A percentile compares a stretch with the other conserved stretches of the same genome.
Evolutionary conservation across 1,140 invertebrate genomes (phyloP).

Genomic region (Philotrypesis tridentata): DNA sequence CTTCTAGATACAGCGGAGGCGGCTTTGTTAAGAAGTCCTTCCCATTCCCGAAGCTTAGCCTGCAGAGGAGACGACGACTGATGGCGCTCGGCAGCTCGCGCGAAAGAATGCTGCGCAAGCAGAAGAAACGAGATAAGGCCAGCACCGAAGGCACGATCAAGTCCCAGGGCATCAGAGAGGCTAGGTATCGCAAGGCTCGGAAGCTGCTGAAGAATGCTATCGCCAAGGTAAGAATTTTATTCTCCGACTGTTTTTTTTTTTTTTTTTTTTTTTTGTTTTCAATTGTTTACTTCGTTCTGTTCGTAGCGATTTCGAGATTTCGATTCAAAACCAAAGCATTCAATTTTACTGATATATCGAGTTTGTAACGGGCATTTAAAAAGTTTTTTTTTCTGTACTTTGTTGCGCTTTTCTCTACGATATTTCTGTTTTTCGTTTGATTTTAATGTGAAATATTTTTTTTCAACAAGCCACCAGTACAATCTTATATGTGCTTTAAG

Average conservation of each 20-base stretch:
- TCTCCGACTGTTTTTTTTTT: neutral
- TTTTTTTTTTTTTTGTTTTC: neutral
- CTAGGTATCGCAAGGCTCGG: constrained; percentile 72
- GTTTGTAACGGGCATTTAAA: too few relatives aligned
- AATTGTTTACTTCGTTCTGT: neutral
- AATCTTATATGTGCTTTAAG: constrained; percentile 48
- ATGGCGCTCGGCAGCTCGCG: constrained; percentile 70
- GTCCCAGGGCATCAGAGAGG: constrained; percentile 65
- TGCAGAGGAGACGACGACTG: constrained; percentile 73
- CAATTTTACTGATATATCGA: too few relatives aligned
- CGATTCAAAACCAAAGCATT: too few relatives aligned
- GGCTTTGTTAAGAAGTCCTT: constrained; percentile 78
- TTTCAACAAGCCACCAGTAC: too few relatives aligned
- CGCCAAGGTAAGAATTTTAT: constrained; percentile 70
- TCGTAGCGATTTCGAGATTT: too few relatives aligned
- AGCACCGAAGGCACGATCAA: constrained; percentile 60
- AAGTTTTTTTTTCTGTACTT: too few relatives aligned
- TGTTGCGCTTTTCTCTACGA: too few relatives aligned
- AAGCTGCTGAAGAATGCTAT: constrained; percentile 74
- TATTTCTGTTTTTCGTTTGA: too few relatives aligned
- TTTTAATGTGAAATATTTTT: too few relatives aligned
- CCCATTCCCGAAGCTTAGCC: constrained; percentile 75
- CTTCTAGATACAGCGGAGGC: constrained; percentile 72
- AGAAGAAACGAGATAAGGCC: constrained; percentile 68
- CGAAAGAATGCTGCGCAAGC: constrained; percentile 70